Percentiles rank a stretch among this genome's conserved stretches.
Conservation (phyloP, 2,113 vertebrate species). For the Melanerpes formicivorus region DNA sequence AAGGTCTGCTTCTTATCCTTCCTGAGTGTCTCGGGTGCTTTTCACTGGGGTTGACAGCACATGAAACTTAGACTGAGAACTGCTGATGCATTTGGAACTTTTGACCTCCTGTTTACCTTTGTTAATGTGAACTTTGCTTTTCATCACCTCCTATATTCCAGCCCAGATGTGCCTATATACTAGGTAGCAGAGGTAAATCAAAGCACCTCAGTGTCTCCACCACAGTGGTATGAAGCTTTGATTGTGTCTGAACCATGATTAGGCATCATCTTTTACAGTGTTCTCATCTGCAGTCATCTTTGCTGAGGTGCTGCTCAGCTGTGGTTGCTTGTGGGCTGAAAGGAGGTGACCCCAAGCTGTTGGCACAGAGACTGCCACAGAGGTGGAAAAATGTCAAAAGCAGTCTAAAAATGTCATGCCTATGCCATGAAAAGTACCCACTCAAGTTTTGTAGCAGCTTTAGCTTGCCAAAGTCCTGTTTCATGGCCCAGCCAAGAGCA, state of each 20-base stretch:
- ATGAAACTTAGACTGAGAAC: background rate
- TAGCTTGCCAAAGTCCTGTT: background rate
- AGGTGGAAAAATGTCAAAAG: background rate
- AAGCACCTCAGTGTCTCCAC: background rate
- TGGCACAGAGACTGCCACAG: background rate
- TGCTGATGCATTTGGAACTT: background rate
- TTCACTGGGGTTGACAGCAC: background rate
- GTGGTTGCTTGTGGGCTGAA: background rate
- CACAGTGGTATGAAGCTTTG: background rate
- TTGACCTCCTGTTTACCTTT: background rate
- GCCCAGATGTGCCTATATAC: background rate
- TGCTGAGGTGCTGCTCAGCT: background rate
- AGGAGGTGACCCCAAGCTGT: background rate
- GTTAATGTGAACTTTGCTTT: background rate
- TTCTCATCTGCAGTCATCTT: rapidly evolving
- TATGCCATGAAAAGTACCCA: background rate
- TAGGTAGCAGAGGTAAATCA: background rate
- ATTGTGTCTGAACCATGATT: rapidly evolving
- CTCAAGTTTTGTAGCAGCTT: background rate
- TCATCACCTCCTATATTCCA: background rate
- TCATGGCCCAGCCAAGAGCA: too few relatives aligned
- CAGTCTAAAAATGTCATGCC: background rate
- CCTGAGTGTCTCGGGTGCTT: background rate
- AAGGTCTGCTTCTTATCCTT: background rate
- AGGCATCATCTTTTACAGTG: background rate